These are phyloP conservation scores for Steinernema scapterisci DNA, from an alignment of 2,888 invertebrate genomes.

Conservation along the genomic window DNA sequence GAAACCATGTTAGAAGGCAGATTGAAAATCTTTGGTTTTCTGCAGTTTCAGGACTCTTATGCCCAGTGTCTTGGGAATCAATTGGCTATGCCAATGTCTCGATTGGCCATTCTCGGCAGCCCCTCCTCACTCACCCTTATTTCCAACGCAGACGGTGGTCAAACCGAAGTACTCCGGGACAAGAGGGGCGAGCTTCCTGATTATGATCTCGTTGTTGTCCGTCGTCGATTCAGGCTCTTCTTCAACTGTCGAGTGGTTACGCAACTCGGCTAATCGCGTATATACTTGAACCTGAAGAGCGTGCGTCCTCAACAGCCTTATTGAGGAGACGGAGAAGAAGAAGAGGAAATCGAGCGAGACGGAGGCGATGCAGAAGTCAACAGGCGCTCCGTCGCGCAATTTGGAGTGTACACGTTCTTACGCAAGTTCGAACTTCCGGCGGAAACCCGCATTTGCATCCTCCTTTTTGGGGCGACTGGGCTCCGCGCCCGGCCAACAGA, in stretches of 20 bases:
- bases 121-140: not conserved
- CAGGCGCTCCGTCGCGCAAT: not conserved
- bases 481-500: not conserved
- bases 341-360: not conserved
- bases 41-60: no score
- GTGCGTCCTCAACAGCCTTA: not conserved
- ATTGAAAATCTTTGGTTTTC: no score
- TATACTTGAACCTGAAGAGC: constrained; percentile 31
- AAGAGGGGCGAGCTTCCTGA: constrained; percentile 16
- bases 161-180: not conserved
- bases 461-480: no score
- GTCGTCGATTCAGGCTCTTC: not conserved
- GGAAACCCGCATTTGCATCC: no score
- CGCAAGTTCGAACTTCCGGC: no score
- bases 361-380: not conserved
- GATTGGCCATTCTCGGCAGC: no score
- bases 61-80: no score
- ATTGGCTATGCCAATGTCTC: no score
- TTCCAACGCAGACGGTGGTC: not conserved
- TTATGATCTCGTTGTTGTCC: constrained; percentile 22
- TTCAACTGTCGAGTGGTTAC: constrained; percentile 29
- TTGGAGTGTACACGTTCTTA: no score
- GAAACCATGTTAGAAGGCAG: no score
- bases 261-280: constrained; percentile 26
- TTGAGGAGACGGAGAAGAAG: not conserved